Percentiles rank a stretch among this genome's conserved stretches.
Evolutionary conservation across 2,888 invertebrate genomes (phyloP).

Genomic region (Protophormia terraenovae): DNA sequence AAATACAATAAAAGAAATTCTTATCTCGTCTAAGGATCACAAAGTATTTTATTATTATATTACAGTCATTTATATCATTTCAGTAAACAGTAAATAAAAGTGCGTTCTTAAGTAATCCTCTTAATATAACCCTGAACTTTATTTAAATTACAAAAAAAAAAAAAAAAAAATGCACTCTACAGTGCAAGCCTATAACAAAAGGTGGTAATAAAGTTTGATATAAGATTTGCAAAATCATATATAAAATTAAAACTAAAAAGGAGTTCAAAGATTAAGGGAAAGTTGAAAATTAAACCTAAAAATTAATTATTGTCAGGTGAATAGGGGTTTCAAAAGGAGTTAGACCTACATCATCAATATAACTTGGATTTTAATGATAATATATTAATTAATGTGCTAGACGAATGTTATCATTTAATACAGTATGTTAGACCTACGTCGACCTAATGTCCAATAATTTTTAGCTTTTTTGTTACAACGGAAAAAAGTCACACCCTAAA

Average conservation of each 20-base stretch:
- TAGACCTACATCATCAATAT: too few relatives aligned
- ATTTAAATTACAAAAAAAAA: slow-evolving; percentile 25
- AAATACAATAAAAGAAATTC: background rate
- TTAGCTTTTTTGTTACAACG: background rate
- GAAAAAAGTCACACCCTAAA: slow-evolving; percentile 37
- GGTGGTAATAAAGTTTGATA: too few relatives aligned
- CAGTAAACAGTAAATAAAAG: background rate
- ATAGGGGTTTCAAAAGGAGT: too few relatives aligned
- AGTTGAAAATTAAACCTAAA: too few relatives aligned
- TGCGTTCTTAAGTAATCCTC: background rate
- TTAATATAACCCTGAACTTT: slow-evolving; percentile 32
- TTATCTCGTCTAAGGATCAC: background rate
- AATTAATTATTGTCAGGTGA: too few relatives aligned
- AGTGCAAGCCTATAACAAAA: too few relatives aligned
- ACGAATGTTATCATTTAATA: too few relatives aligned
- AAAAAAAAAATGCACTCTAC: background rate
- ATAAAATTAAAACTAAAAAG: too few relatives aligned
- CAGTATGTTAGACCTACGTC: background rate
- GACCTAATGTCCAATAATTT: background rate
- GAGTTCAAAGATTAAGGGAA: too few relatives aligned
- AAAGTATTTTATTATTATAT: slow-evolving; percentile 6
- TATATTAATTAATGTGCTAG: too few relatives aligned
- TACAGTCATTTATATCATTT: slow-evolving; percentile 14
- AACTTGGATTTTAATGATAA: too few relatives aligned
- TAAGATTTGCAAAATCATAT: too few relatives aligned